phyloP scores from a whole-genome alignment of 2,113 vertebrate genomes.

The Dendropsophus ebraccatus region DNA sequence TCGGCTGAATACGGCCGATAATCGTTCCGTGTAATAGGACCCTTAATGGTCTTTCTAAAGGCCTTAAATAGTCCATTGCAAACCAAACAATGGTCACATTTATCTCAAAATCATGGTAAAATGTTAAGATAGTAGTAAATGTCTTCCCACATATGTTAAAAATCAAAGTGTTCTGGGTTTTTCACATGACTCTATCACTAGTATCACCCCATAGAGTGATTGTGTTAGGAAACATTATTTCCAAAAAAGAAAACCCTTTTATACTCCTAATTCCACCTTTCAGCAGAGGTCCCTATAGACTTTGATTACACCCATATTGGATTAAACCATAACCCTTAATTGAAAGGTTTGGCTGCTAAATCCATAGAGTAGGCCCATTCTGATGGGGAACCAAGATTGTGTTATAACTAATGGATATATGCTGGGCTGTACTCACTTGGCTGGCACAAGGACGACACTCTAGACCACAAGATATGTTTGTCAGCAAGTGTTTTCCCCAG shows the following conservation, averaged over 20 bases:
- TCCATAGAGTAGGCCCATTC: not conserved
- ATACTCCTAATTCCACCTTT: not conserved
- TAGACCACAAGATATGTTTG: not conserved
- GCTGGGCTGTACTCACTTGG: not conserved
- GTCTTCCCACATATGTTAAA: too few species aligned
- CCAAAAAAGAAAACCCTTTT: not conserved
- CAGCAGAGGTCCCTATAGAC: not conserved
- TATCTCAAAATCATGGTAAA: too few species aligned
- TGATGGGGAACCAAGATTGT: not conserved
- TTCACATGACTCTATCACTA: not conserved
- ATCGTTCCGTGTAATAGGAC: too few species aligned
- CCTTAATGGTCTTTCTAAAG: too few species aligned
- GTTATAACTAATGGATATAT: not conserved
- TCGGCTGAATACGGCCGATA: too few species aligned
- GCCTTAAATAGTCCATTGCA: too few species aligned
- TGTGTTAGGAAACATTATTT: not conserved
- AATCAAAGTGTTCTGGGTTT: too few species aligned
- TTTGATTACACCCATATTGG: not conserved
- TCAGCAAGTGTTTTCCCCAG: constrained; percentile 8
- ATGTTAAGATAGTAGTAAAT: too few species aligned
- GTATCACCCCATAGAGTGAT: not conserved
- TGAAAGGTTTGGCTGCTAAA: not conserved
- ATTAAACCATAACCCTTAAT: not conserved
- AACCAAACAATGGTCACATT: too few species aligned
- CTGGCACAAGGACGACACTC: not conserved